Conservation (phyloP, 2,888 invertebrate species). For the Lithophane ornitopus region DNA sequence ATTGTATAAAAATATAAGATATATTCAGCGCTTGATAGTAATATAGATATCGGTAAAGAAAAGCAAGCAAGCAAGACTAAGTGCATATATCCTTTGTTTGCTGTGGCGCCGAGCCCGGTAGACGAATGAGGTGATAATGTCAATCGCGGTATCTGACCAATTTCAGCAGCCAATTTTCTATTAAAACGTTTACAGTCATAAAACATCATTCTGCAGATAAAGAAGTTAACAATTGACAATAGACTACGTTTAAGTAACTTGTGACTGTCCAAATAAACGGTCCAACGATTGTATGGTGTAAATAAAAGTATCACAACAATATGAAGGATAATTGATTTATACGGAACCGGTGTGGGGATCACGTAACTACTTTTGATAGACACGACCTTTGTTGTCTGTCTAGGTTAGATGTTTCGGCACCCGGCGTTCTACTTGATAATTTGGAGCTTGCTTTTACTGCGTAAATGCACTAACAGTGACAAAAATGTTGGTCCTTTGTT, state of each 20-base stretch:
- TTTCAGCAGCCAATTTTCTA: neutral
- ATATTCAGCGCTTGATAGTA: neutral
- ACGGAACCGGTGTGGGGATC: conserved; percentile 34
- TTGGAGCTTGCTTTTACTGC: neutral
- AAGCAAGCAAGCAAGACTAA: neutral
- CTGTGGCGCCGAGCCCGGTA: too few relatives aligned
- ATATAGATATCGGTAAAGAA: neutral
- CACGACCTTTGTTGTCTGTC: conserved; percentile 41
- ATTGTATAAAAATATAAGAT: neutral
- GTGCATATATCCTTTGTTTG: neutral
- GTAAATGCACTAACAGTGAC: neutral
- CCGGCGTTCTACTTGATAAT: conserved; percentile 4
- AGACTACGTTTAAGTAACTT: conserved; percentile 51
- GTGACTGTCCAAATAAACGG: conserved; percentile 50
- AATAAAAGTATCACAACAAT: conserved; percentile 59
- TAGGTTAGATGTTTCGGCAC: conserved; percentile 37
- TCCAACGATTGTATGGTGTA: conserved; percentile 16
- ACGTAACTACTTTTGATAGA: conserved; percentile 49
- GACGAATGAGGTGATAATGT: too few relatives aligned
- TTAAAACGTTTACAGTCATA: neutral
- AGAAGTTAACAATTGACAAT: conserved; percentile 29
- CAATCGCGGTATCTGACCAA: neutral
- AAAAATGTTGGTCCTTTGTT: neutral
- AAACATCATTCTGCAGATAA: conserved; percentile 2
- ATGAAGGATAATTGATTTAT: conserved; percentile 56